These are phyloP conservation scores for Megamerina dolium DNA, from an alignment of 2,888 invertebrate species.

Conservation along the genomic window DNA sequence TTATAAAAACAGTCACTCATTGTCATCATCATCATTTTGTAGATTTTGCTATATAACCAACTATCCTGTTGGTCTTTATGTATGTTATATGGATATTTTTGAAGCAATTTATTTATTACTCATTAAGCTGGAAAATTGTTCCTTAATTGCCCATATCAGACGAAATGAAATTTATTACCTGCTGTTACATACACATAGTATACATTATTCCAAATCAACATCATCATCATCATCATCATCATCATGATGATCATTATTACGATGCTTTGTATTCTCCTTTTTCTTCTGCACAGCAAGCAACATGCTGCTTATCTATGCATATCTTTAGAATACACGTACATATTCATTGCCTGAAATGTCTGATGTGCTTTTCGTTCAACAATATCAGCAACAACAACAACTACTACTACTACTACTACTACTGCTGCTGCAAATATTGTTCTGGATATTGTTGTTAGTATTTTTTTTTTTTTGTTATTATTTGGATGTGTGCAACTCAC, in stretches of 20 bases:
- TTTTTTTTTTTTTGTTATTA: background rate
- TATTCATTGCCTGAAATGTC: too few relatives aligned
- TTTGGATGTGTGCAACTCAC: background rate
- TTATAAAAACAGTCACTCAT: background rate
- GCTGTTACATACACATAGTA: slow-evolving; percentile 23
- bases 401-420: too few relatives aligned
- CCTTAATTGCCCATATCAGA: slow-evolving; percentile 46
- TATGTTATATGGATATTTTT: background rate
- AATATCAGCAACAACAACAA: too few relatives aligned
- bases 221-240: slow-evolving; percentile 19
- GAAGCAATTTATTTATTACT: slow-evolving; percentile 39
- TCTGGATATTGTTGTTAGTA: background rate
- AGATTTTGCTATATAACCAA: background rate
- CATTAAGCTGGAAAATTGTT: slow-evolving; percentile 47
- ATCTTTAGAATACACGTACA: too few relatives aligned
- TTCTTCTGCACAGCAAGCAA: too few relatives aligned
- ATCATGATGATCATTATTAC: too few relatives aligned
- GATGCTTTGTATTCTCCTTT: background rate
- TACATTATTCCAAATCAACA: too few relatives aligned
- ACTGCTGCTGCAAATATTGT: too few relatives aligned
- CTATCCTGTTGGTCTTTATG: background rate
- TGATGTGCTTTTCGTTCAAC: too few relatives aligned
- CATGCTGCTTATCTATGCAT: too few relatives aligned
- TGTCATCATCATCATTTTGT: too few relatives aligned
- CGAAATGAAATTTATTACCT: slow-evolving; percentile 45